Conservation (phyloP, 37 sponge, comb jelly and placozoan genomes). For the Spongilla lacustris region DNA sequence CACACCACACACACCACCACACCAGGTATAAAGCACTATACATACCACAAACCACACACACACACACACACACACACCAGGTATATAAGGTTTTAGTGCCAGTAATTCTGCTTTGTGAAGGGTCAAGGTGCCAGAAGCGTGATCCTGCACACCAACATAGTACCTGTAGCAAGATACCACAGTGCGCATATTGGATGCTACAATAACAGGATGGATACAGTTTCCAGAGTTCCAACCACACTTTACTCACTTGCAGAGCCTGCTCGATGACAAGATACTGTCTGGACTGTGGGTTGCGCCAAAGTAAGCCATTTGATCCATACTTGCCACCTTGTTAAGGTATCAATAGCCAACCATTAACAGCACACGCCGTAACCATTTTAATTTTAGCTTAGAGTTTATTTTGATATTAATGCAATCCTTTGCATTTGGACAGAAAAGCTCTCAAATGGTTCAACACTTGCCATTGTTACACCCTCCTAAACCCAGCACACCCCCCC, state of each 20-base stretch:
- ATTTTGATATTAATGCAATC: not conserved
- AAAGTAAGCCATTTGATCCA: slow-evolving; percentile 41
- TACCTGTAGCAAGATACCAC: slow-evolving; percentile 26
- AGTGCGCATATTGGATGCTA: not conserved
- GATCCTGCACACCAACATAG: slow-evolving; percentile 49
- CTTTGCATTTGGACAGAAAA: too few relatives aligned
- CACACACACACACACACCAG: slow-evolving; percentile 18
- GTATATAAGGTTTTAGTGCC: slow-evolving; percentile 48
- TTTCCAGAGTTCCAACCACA: slow-evolving; percentile 5
- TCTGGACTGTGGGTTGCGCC: slow-evolving; percentile 43
- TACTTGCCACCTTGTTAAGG: slow-evolving; percentile 37
- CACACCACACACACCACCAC: not conserved
- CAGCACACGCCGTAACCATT: not conserved
- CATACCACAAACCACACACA: not conserved
- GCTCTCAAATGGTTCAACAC: not conserved
- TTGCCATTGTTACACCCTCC: too few relatives aligned
- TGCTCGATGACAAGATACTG: not conserved
- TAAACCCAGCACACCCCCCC: too few relatives aligned
- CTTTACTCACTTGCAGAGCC: slow-evolving; percentile 11
- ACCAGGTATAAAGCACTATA: not conserved
- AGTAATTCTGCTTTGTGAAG: slow-evolving; percentile 45
- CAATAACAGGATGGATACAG: not conserved
- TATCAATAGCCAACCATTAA: not conserved
- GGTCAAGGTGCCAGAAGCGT: slow-evolving; percentile 26
- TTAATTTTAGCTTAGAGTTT: not conserved